phyloP scores from a whole-genome alignment of 2,888 invertebrate species.

The Lithophane socia region DNA sequence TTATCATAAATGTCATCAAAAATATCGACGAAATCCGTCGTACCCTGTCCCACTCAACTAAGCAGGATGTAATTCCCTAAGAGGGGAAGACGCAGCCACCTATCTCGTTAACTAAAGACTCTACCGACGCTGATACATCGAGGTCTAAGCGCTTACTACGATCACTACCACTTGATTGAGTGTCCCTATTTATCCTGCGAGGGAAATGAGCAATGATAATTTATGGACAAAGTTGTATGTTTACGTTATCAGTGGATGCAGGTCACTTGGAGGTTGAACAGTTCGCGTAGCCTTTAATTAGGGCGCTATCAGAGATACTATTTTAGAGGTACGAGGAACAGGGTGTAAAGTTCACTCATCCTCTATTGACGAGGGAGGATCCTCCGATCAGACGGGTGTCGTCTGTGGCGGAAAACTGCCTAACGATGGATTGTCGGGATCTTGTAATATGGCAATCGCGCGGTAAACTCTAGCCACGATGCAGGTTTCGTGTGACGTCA shows the following conservation, averaged over 20 bases:
- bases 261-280: constrained; percentile 10
- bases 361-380: too few species aligned
- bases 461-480: too few species aligned
- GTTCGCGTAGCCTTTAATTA: neutral
- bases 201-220: constrained; percentile 53
- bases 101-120: constrained; percentile 53
- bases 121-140: constrained; percentile 55
- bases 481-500: too few species aligned
- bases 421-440: too few species aligned
- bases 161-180: constrained; percentile 59
- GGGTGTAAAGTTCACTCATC: too few species aligned
- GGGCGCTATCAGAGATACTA: neutral
- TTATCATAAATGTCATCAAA: neutral
- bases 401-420: too few species aligned
- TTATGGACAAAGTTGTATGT: constrained; percentile 48
- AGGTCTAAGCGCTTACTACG: constrained; percentile 50
- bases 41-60: constrained; percentile 7
- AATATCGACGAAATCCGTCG: constrained; percentile 1
- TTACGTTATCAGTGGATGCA: constrained; percentile 28
- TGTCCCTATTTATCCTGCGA: constrained; percentile 50
- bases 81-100: constrained; percentile 37
- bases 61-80: constrained; percentile 38
- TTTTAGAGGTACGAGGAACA: too few species aligned
- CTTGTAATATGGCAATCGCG: too few species aligned
- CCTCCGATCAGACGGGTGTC: too few species aligned